These are phyloP conservation scores for Copsychus sechellarum DNA, from an alignment of 2,113 vertebrate species.

Conservation along the genomic window DNA sequence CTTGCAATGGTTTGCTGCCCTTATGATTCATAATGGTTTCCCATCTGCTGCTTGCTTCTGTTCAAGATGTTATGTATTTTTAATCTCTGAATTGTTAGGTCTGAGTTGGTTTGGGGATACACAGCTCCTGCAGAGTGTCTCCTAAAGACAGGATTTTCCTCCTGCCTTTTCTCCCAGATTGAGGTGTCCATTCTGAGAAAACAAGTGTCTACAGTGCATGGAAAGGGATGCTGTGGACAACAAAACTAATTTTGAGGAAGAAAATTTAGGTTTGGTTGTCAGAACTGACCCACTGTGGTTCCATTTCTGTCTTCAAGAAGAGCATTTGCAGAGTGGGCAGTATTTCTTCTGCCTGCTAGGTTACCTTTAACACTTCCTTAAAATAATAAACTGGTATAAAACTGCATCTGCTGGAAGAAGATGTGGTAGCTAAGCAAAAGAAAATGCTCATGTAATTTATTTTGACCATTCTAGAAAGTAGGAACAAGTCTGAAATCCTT, in stretches of 20 bases:
- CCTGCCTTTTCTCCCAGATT: neutral
- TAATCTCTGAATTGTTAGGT: neutral
- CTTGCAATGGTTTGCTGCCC: slow-evolving; percentile 37
- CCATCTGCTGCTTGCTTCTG: slow-evolving; percentile 45
- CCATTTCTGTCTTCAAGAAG: neutral
- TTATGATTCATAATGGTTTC: slow-evolving; percentile 47
- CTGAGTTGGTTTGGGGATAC: neutral
- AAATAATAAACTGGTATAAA: neutral
- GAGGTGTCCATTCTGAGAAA: neutral
- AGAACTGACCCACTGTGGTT: neutral
- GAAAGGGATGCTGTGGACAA: neutral
- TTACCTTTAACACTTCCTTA: neutral
- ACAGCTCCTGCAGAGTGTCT: neutral
- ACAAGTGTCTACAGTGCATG: neutral
- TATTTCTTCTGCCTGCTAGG: neutral
- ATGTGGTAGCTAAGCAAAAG: neutral
- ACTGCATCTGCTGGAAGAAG: neutral
- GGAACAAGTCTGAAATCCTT: neutral
- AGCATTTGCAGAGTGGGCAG: neutral
- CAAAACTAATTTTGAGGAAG: neutral
- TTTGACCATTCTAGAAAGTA: neutral
- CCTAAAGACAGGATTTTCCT: neutral
- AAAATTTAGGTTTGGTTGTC: neutral
- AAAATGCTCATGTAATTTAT: neutral
- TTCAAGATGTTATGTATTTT: slow-evolving; percentile 22